Conservation (phyloP, 2,797 vertebrate genomes). For the Sebastes goodei region DNA sequence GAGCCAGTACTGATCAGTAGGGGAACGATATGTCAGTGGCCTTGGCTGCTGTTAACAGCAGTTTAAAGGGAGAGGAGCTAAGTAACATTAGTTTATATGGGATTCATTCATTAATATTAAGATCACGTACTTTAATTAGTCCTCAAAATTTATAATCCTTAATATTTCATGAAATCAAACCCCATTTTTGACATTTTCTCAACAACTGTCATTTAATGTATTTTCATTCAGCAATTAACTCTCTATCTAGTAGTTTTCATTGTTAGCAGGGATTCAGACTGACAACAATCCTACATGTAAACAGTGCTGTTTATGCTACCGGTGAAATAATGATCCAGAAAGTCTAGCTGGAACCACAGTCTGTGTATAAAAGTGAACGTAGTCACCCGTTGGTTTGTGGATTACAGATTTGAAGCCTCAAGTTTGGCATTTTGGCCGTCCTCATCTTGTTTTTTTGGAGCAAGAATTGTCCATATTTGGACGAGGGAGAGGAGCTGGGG, state of each 20-base stretch:
- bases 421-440: no score
- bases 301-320: background rate
- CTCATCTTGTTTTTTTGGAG: no score
- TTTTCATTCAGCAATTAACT: background rate
- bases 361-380: no score
- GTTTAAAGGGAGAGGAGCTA: background rate
- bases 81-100: background rate
- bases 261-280: background rate
- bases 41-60: constrained; percentile 1
- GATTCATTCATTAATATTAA: background rate
- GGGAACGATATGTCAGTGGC: background rate
- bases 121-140: background rate
- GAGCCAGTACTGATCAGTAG: background rate
- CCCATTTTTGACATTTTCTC: background rate
- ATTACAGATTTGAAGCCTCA: no score
- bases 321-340: background rate
- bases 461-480: no score
- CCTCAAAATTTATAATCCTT: background rate
- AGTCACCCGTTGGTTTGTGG: no score
- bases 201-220: background rate
- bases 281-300: background rate
- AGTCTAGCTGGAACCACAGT: background rate
- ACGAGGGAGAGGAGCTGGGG: no score
- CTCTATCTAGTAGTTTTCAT: background rate
- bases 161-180: background rate